Conservation (phyloP, 2,113 vertebrate species). For the Coregonus clupeaformis region DNA sequence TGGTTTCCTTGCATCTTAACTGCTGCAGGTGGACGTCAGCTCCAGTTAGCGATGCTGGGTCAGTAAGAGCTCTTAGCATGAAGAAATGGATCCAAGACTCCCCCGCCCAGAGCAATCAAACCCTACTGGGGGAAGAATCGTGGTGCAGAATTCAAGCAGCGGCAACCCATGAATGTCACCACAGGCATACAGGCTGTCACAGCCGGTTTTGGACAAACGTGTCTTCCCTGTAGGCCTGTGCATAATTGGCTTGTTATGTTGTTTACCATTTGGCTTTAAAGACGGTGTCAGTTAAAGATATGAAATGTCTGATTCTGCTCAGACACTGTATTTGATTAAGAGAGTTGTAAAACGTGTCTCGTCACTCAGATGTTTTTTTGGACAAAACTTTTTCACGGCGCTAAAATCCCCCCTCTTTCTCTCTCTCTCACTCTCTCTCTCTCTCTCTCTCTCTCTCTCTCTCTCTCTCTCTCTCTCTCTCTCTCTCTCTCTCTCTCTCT, state of each 20-base stretch:
- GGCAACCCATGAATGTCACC: neutral
- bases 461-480: neutral
- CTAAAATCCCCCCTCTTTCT: too few species aligned
- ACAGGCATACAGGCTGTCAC: neutral
- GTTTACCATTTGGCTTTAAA: neutral
- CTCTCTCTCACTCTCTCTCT: neutral
- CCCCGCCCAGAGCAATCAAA: neutral
- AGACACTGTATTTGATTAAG: neutral
- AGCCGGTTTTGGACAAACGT: neutral
- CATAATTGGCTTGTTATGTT: neutral
- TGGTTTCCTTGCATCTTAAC: conserved; percentile 24
- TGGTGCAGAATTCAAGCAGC: neutral
- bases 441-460: neutral
- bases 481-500: neutral
- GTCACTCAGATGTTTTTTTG: too few species aligned
- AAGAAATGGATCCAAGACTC: neutral
- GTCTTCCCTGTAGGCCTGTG: neutral
- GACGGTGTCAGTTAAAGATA: neutral
- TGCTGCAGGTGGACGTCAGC: conserved; percentile 44
- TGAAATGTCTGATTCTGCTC: neutral
- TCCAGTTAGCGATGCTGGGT: conserved; percentile 29
- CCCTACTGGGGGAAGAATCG: neutral
- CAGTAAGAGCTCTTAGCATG: conserved; percentile 13
- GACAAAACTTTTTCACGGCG: too few species aligned
- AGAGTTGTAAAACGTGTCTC: neutral